Percentiles rank a stretch among this genome's conserved stretches.
phyloP scores from a whole-genome alignment of 2,888 invertebrate species.

The Troides aeacus region DNA sequence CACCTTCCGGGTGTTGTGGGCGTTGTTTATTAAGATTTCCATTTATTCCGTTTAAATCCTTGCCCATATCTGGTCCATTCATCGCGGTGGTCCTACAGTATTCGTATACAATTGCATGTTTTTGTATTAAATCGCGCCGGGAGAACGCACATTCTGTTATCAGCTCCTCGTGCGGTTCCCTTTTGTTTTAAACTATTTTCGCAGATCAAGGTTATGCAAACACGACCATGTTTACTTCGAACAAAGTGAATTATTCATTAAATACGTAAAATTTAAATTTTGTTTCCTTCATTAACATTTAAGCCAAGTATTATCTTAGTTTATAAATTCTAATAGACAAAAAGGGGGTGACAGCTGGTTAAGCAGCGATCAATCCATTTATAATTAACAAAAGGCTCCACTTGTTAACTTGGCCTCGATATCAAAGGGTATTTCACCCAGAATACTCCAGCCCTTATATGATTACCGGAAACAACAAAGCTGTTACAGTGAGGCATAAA shows the following conservation, averaged over 20 bases:
- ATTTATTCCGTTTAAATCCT: conserved; percentile 62
- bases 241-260: conserved; percentile 13
- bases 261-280: neutral
- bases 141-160: conserved; percentile 51
- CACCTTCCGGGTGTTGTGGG: conserved; percentile 51
- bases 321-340: too few relatives aligned
- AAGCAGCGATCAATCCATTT: too few relatives aligned
- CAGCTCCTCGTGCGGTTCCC: conserved; percentile 48
- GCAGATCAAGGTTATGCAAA: conserved; percentile 28
- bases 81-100: conserved; percentile 57
- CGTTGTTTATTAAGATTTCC: conserved; percentile 56
- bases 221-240: conserved; percentile 10
- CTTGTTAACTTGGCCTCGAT: too few relatives aligned
- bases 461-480: too few relatives aligned
- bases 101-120: conserved; percentile 64
- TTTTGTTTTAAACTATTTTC: conserved; percentile 32
- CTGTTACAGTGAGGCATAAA: too few relatives aligned
- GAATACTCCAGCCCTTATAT: too few relatives aligned
- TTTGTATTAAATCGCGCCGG: conserved; percentile 55
- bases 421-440: too few relatives aligned
- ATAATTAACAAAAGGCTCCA: too few relatives aligned
- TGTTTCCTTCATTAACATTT: neutral
- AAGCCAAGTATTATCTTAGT: too few relatives aligned
- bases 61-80: conserved; percentile 57
- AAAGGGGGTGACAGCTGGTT: too few relatives aligned